Conservation (phyloP, 2,888 invertebrate genomes). For the Agrochola circellaris region DNA sequence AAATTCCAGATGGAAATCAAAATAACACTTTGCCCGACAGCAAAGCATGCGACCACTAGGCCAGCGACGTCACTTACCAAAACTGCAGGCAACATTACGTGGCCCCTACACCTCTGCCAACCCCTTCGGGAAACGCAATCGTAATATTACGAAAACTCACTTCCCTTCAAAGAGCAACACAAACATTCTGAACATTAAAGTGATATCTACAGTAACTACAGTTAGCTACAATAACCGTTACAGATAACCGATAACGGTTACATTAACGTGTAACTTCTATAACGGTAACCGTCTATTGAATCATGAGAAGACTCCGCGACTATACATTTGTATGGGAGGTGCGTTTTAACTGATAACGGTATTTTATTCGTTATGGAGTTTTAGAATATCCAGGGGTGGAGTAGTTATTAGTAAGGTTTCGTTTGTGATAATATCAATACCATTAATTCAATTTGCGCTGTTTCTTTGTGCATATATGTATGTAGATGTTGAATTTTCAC, state of each 20-base stretch:
- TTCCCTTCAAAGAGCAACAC: conserved; percentile 26
- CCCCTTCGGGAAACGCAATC: neutral
- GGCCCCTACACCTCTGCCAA: neutral
- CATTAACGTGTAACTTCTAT: conserved; percentile 48
- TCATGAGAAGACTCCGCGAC: conserved; percentile 39
- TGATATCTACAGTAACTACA: conserved; percentile 54
- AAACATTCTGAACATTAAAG: conserved; percentile 48
- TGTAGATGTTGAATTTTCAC: neutral
- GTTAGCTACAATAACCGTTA: conserved; percentile 57
- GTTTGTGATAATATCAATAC: conserved; percentile 4
- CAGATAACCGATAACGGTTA: conserved; percentile 50
- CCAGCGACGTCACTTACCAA: no score
- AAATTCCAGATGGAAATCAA: no score
- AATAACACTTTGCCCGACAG: no score
- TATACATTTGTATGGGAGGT: conserved; percentile 38
- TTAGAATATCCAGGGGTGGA: neutral
- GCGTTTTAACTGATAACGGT: conserved; percentile 35
- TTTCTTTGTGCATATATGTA: neutral
- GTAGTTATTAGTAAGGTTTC: neutral
- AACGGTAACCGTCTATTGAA: conserved; percentile 41
- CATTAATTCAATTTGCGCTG: neutral
- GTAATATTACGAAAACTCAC: conserved; percentile 16
- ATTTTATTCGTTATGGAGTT: conserved; percentile 25
- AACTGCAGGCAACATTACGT: no score
- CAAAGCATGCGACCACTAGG: no score